Evolutionary conservation across 2,888 invertebrate genomes (phyloP).

Genomic region (Perizoma flavofasciatum): DNA sequence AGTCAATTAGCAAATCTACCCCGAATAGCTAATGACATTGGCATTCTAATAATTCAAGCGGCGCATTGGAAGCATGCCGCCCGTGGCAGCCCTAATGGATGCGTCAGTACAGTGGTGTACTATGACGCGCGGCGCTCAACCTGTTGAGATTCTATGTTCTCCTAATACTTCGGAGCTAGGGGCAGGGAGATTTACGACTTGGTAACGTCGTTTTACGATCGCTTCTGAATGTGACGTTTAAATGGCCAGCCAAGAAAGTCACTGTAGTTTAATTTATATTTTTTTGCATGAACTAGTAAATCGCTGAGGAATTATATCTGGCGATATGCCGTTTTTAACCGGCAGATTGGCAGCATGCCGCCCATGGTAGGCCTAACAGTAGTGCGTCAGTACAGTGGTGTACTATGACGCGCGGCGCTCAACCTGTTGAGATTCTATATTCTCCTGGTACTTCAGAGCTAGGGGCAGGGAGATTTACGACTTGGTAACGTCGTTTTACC

Average conservation of each 20-base stretch:
- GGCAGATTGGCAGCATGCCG: neutral
- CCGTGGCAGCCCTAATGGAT: constrained; percentile 18
- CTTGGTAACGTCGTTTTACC: neutral
- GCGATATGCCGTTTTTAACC: neutral
- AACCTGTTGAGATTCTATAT: constrained; percentile 29
- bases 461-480: neutral
- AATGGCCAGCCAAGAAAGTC: too few relatives aligned
- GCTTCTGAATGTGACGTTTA: too few relatives aligned
- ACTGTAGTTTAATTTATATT: too few relatives aligned
- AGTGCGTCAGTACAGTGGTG: constrained; percentile 11
- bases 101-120: constrained; percentile 10
- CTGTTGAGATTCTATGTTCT: constrained; percentile 28
- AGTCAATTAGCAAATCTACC: constrained; percentile 1
- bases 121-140: constrained; percentile 19
- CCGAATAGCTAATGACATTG: constrained; percentile 5
- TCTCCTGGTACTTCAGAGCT: constrained; percentile 22
- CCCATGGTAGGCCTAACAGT: constrained; percentile 13
- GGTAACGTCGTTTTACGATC: neutral
- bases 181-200: constrained; percentile 5
- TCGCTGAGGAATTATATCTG: too few relatives aligned
- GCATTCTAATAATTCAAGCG: constrained; percentile 7
- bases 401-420: constrained; percentile 15
- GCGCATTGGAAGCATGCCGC: neutral
- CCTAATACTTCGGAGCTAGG: constrained; percentile 20
- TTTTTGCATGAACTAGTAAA: too few relatives aligned